Evolutionary conservation across 2,888 invertebrate species (phyloP), one percentile per base, ranked within the genome.

Genomic region (Agrochola lota): DNA sequence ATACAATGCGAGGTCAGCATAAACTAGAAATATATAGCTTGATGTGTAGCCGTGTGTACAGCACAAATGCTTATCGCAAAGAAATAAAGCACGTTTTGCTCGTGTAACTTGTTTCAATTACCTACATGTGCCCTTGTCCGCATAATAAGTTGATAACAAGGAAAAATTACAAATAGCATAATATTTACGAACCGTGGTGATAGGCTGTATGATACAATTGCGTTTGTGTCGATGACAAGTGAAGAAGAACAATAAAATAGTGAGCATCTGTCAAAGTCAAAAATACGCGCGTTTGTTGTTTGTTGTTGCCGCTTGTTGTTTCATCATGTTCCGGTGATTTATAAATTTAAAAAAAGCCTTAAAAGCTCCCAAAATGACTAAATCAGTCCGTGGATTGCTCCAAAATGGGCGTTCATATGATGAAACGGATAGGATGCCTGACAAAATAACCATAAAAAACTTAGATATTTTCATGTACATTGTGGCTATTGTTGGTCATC

Each of bases 401-500:
- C 92, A 94, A 87, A 94, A 94, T 89, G 95, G 94, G 55, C 89
- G 90, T 85, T 94, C 95, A 1, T 91, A 94, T 81, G 97, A 97
- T 88, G 97, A 97, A 91, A 94, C 97, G 0, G 97, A 97, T 91
- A 94, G 97, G 74, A 95, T 97, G 90, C 97, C 97, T 40, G 96
- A 96, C n/a, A 97, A 96, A 90, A 97, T 97, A 83, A 95, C 95
- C 66, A 97, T 97, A 67, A 97, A 97, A 0, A 96, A 97, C 84
- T 97, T 97, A 90, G 98, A 98, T 92, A 96, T 98, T 80, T 94
- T 97, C 74, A 97, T 97, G 91, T 97, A 98, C 87, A 89, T 97
- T 70, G 96, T 97, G 40, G 98, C 98, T 2, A 98, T 98, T 74
- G 91, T 97, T 71, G 97, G 97, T 79, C 98, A 98, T 92, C 95